Percentiles rank a stretch among this genome's conserved stretches.
Evolutionary conservation across 2,113 vertebrate genomes (phyloP).

Genomic region (Felis catus): F.catus_Fca126_mat1.0 CM031426.1:31428501-31429000

Average conservation of each 20-base stretch:
- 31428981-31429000: background rate
- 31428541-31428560: slow-evolving; percentile 63
- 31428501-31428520: slow-evolving; percentile 62
- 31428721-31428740: slow-evolving; percentile 87
- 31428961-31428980: background rate
- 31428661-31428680: background rate
- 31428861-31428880: background rate
- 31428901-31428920: background rate
- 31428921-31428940: background rate
- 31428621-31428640: slow-evolving; percentile 90
- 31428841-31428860: background rate
- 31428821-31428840: background rate
- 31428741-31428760: slow-evolving; percentile 83
- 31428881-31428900: background rate
- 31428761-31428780: slow-evolving; percentile 76
- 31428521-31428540: slow-evolving; percentile 70
- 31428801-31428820: background rate
- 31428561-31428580: slow-evolving; percentile 86
- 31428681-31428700: slow-evolving; percentile 86
- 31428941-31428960: background rate
- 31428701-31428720: slow-evolving; percentile 90
- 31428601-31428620: slow-evolving; percentile 90
- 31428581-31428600: slow-evolving; percentile 88
- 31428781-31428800: slow-evolving; percentile 53
- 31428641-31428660: slow-evolving; percentile 84